Evolutionary conservation across 2,113 vertebrate species (phyloP), one percentile per base, ranked within the genome.

Genomic region (Empidonax traillii): DNA sequence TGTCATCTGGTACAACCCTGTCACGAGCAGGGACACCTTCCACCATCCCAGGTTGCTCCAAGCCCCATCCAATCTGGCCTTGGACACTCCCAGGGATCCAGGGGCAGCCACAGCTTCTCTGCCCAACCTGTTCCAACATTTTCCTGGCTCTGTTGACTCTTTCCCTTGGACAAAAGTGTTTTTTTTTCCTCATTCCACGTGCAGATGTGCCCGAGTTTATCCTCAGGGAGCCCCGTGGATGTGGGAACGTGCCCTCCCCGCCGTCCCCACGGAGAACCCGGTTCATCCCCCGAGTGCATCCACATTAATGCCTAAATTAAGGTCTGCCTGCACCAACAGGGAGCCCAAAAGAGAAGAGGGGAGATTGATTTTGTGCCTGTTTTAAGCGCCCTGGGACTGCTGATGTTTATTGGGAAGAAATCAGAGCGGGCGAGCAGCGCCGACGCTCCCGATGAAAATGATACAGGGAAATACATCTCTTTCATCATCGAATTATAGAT

Each of bases 401-500:
- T 53, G 86, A 88, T 84, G 90, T 94, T 96, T 90, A 72, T 53
- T 75, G 33, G 85, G 25, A 16, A 82, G 75, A 93, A 96, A 86
- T 68, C 93, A 79, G 89, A 95, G 83, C 25, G 71, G 89, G 68
- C 49, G 47, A 74, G 89, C 80, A 72, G 68, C 84, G 31, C 53
- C 85, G 90, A 91, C 59, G 90, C 75, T 58, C 82, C 89, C 91
- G 93, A 87, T 93, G 94, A 97, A 96, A 95, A 89, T 94, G 91
- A 96, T 77, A 95, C 35, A 88, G 94, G 88, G 72, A 95, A 97
- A 97, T 95, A 95, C 72, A 81, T 95, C 93, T 94, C 58, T 91
- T 96, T 96, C 84, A 75, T 92, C 95, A 96, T 96, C 96, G 91
- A 96, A 97, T 96, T 96, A 96, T 89, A 90, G 95, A 97, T 97